Percentiles rank a stretch among this genome's conserved stretches.
Conservation (phyloP, 1,140 invertebrate species). For the Aleiodes sp. region DNA sequence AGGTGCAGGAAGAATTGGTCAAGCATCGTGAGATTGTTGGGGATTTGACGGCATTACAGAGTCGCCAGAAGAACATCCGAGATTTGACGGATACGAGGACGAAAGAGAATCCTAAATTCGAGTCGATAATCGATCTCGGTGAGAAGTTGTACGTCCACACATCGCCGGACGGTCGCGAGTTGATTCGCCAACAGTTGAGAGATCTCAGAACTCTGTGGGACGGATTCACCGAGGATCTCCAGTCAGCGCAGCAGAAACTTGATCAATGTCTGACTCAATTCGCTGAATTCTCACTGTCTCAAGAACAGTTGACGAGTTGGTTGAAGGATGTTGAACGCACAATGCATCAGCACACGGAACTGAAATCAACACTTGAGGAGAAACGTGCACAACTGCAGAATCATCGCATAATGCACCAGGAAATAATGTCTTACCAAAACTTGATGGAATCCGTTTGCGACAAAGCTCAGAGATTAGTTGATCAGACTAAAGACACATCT, state of each 20-base stretch:
- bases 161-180: constrained; percentile 91
- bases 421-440: constrained; percentile 91
- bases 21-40: constrained; percentile 87
- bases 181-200: constrained; percentile 88
- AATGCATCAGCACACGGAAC: constrained; percentile 90
- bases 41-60: constrained; percentile 85
- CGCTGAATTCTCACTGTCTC: constrained; percentile 85
- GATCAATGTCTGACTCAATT: constrained; percentile 91
- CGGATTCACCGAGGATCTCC: constrained; percentile 83
- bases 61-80: constrained; percentile 83
- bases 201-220: constrained; percentile 88
- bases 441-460: constrained; percentile 91
- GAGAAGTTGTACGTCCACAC: constrained; percentile 94
- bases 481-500: constrained; percentile 88
- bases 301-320: constrained; percentile 94
- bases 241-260: constrained; percentile 79
- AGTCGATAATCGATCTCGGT: constrained; percentile 86
- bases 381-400: constrained; percentile 94
- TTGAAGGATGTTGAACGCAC: constrained; percentile 88
- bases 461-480: constrained; percentile 88
- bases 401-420: constrained; percentile 94
- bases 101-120: constrained; percentile 83
- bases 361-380: constrained; percentile 91
- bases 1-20: constrained; percentile 76
- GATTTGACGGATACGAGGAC: constrained; percentile 83